Evolutionary conservation across 2,113 vertebrate genomes (phyloP), one percentile per base, ranked within the genome.

Genomic region (Gymnobelideus leadbeateri): DNA sequence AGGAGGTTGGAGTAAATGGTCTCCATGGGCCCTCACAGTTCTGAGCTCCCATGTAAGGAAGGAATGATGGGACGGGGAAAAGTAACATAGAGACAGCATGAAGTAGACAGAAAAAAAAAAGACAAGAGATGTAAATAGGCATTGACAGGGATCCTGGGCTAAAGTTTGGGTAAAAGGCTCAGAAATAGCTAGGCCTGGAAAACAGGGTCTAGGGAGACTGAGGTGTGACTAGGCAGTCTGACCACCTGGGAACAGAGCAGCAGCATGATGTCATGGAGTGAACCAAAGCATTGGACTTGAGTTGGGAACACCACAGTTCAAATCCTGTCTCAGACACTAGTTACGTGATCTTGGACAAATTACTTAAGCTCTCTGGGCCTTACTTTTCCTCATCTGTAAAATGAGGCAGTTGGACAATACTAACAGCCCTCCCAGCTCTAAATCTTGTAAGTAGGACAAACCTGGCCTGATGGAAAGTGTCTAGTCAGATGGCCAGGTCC

Each of bases 301-400:
- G 51, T 84, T 16, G 92, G 93, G 91, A 9, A 51, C 49, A 26
- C 21, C 10, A 89, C 16, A 49, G 43, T 91, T 93, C 12, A 21
- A 51, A 19, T 50, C 92, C 49, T 31, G 21, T 46, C 53, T 90
- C 57, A 2, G 16, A 25, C 52, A 46, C 21, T 91, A 52, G 3
- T 26, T 0, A 0, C 8, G 9, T 37, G 89, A 16, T 3, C 10
- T 28, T 1, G 37, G 4, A 0, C 5, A 28, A 26, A 53, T 16
- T 24, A 84, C 19, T 84, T 43, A 21, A 43, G 68, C 19, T 84
- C n/a, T 43, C 19, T 37, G 46, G 50, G 28, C 54, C 61, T 50
- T 28, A 0, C 24, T 49, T 43, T 89, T 89, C 89, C 93, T 50
- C 1, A 9, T 89, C 89, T 92, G 46, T 12, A 31, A 95, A 89